A percentile compares a stretch with the other conserved stretches of the same genome.
These are phyloP conservation scores for Elegia similella DNA, from an alignment of 2,888 invertebrate species.

Conservation along the genomic window DNA sequence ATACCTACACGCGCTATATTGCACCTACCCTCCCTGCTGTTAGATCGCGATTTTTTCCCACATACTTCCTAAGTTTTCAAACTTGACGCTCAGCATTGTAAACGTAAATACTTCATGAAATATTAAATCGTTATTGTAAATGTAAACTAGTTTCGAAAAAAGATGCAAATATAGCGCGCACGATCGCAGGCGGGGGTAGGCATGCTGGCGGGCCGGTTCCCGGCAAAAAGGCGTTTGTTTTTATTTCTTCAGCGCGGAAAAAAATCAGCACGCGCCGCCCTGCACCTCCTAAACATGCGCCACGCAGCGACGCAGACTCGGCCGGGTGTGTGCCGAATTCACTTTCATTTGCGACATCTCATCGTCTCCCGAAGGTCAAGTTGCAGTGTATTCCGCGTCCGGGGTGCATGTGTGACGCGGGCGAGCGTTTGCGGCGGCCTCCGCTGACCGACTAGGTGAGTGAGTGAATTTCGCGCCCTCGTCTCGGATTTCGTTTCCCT, in stretches of 20 bases:
- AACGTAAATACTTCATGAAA: not conserved
- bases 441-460: slow-evolving; percentile 76
- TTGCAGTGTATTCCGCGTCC: slow-evolving; percentile 54
- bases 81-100: slow-evolving; percentile 14
- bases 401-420: slow-evolving; percentile 56
- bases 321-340: slow-evolving; percentile 78
- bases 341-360: slow-evolving; percentile 82
- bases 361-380: slow-evolving; percentile 79
- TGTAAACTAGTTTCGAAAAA: not conserved
- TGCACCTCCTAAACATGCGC: slow-evolving; percentile 82
- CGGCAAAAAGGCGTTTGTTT: slow-evolving; percentile 78
- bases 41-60: slow-evolving; percentile 9
- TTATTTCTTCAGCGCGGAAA: slow-evolving; percentile 80
- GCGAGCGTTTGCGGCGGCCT: slow-evolving; percentile 66
- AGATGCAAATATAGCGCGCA: slow-evolving; percentile 17
- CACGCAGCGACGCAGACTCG: slow-evolving; percentile 81
- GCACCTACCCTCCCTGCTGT: slow-evolving; percentile 54
- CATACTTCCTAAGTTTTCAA: slow-evolving; percentile 14
- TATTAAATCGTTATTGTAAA: not conserved
- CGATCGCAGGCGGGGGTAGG: slow-evolving; percentile 29
- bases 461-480: slow-evolving; percentile 66
- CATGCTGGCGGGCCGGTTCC: slow-evolving; percentile 56
- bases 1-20: slow-evolving; percentile 60
- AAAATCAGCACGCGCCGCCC: slow-evolving; percentile 78
- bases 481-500: slow-evolving; percentile 61